These are phyloP conservation scores for Thymelicus lineola DNA, from an alignment of 2,888 invertebrate species.

Conservation along the genomic window DNA sequence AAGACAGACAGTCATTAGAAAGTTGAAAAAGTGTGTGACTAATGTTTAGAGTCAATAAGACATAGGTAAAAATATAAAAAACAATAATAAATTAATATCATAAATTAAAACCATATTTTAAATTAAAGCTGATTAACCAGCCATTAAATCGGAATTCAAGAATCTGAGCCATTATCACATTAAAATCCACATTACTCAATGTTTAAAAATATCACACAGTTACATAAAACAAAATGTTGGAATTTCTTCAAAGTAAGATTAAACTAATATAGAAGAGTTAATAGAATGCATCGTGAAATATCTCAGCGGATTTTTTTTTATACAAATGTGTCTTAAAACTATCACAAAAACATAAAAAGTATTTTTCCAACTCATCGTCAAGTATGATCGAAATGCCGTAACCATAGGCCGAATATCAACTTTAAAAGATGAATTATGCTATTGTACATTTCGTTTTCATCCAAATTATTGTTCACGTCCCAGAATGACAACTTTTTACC, in stretches of 20 bases:
- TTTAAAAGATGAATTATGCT: conserved; percentile 73
- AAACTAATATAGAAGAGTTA: conserved; percentile 17
- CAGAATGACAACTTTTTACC: conserved; percentile 64
- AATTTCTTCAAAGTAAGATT: not conserved
- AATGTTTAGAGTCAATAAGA: conserved; percentile 21
- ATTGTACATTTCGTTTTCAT: conserved; percentile 70
- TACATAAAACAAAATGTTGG: conserved; percentile 7
- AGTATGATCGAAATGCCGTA: conserved; percentile 78
- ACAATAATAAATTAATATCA: conserved; percentile 22
- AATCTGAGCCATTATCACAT: not conserved
- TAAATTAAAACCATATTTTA: conserved; percentile 22
- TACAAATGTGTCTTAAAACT: conserved; percentile 23
- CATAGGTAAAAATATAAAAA: conserved; percentile 20
- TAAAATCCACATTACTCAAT: not conserved
- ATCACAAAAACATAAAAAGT: conserved; percentile 31
- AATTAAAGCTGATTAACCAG: conserved; percentile 12
- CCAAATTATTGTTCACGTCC: conserved; percentile 71
- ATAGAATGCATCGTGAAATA: conserved; percentile 1
- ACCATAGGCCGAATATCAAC: conserved; percentile 77
- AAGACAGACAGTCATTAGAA: not conserved
- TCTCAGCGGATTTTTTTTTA: conserved; percentile 6
- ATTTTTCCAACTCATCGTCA: conserved; percentile 36
- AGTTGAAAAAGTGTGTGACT: not conserved
- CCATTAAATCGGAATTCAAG: not conserved
- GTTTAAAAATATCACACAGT: conserved; percentile 11